Base-by-base conservation (phyloP, 2,888 invertebrate genomes). In the Spodoptera picta region DNA sequence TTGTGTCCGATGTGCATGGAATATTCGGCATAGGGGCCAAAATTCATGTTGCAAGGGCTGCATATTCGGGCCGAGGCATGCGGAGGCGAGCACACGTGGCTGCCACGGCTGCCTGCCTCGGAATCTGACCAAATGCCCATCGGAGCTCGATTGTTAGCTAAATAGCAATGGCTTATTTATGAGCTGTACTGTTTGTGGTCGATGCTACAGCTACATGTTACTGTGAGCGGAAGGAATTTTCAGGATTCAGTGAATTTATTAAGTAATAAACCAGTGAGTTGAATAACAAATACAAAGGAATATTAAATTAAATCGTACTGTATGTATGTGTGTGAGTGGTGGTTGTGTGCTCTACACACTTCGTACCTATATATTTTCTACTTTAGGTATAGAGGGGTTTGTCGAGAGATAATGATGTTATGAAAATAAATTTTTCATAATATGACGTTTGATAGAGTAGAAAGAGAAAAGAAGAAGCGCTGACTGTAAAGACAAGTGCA, bases 111-210 rank as follows among this genome's bases (percentile, higher is more conserved):
- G 89, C 91, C 81, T 87, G 84, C 88, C 84, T 82, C 84, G 94
- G 94, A 94, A 94, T 94, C 93, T 92, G 88, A 92, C 93, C 94
- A 90, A 93, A 94, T 94, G 94, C 92, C 92, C 93, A 92, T 90
- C 90, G 91, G 81, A 85, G 86, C 90, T 86, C 92, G 89, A 91
- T 90, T 92, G 92, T 89, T 90, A 86, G 89, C 88, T 90, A 88
- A 93, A 93, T 93, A 90, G 87, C 92, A 86, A 89, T 86, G 85
- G 87, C 89, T 92, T 92, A 93, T 93, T 93, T 93, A 92, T 88
- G 90, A 87, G 85, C 82, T 77, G 65, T 73, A 82, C 83, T 82
- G 86, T 83, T 84, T 83, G 84, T 65, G 84, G 85, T 81, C 73
- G 73, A 77, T 80, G 83, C 82, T 67, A 67, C 59, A 83, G 83